Base-by-base conservation (phyloP, 2,888 invertebrate species). In the Drosophila fungiperda region DNA sequence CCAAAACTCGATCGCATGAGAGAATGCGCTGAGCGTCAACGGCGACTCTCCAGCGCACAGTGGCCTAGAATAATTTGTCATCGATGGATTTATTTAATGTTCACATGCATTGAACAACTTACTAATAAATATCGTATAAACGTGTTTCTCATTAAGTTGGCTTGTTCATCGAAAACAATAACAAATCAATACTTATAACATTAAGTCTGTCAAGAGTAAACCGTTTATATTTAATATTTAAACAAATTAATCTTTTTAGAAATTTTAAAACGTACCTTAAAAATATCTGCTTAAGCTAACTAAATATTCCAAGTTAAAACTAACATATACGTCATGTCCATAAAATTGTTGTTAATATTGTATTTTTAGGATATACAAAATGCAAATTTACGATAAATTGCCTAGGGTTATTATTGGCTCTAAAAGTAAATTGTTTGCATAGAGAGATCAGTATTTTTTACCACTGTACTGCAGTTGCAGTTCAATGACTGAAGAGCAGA, bases 1-100 rank as follows among this genome's bases (percentile, higher is more conserved):
- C 78, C 78, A 87, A 83, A 84, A 84, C 85, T 84, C 83, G 87
- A 84, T 84, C 85, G 83, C 75, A 80, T 69, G 82, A 79, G 86
- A 85, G 88, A 87, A 84, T 75, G 68, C 71, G 75, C 73, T 66
- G 80, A 84, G 78, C 72, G 71, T 6, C 20, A 23, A 33, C 36
- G 23, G 17, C 53, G 49, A 48, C 74, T 60, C 76, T 64, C 42
- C 79, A 45, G 69, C 62, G 79, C 80, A 78, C 78, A 78, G 78
- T 78, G 80, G 79, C 48, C 68, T 53, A 75, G 55, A 75, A 72
- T 53, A n/a, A 35, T 33, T 49, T 40, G 17, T 2, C 8, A 61
- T 29, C 20, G 17, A 33, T 45, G 20, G 15, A 48, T 54, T 54
- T 45, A 15, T 55, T 12, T n/a, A 33, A 12, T n/a, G 36, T 32